Evolutionary conservation across 2,797 vertebrate species (phyloP).

Genomic region (Xiphorhynchus erythropygius): DNA sequence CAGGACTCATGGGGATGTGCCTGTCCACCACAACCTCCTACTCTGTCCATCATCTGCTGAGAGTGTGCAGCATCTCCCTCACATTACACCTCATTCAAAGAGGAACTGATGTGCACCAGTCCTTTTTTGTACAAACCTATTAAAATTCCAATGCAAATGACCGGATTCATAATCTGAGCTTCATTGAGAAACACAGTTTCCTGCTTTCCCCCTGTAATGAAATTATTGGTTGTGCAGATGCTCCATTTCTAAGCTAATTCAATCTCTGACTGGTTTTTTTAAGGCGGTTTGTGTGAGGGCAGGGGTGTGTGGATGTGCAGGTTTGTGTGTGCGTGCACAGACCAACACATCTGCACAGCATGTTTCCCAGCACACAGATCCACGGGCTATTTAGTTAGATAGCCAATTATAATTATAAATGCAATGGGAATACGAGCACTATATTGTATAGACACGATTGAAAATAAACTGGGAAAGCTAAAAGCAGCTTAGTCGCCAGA

Average conservation of each 20-base stretch:
- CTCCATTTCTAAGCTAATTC: constrained; percentile 63
- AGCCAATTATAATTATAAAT: constrained; percentile 67
- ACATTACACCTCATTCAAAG: constrained; percentile 8
- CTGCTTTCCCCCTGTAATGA: constrained; percentile 63
- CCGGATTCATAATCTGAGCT: constrained; percentile 62
- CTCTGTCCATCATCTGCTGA: background rate
- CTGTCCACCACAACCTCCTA: background rate
- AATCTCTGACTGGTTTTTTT: constrained; percentile 2
- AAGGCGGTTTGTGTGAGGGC: constrained; percentile 8
- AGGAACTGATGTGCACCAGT: constrained; percentile 33
- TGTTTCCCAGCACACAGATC: constrained; percentile 6
- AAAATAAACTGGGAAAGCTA: constrained; percentile 60
- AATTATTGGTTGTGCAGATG: constrained; percentile 66
- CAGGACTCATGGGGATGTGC: background rate
- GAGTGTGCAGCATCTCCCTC: background rate
- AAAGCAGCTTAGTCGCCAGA: constrained; percentile 65
- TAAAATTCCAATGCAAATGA: constrained; percentile 71
- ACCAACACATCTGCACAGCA: background rate
- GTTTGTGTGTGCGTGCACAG: background rate
- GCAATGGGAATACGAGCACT: constrained; percentile 7
- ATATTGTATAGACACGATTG: background rate
- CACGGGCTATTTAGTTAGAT: constrained; percentile 16
- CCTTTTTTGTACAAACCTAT: constrained; percentile 59
- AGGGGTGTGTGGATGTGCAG: constrained; percentile 14
- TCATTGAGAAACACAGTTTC: constrained; percentile 71